Percentiles rank a stretch among this genome's conserved stretches.
Conservation (phyloP, 2,888 invertebrate species). For the Reticulitermes lucifugus region DNA sequence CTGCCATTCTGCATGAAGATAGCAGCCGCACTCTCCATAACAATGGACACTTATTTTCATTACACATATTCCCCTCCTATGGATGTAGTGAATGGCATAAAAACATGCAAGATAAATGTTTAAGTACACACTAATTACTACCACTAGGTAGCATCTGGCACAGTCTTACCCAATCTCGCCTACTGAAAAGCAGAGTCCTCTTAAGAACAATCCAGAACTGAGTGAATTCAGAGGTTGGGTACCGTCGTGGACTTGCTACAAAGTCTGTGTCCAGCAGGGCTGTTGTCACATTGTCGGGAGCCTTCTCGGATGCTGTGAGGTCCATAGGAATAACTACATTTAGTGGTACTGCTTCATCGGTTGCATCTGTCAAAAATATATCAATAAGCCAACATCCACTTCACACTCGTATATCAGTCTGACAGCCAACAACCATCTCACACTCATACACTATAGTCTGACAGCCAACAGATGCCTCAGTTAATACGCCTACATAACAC, state of each 20-base stretch:
- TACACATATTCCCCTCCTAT: too few species aligned
- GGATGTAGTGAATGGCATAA: background rate
- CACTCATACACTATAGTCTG: too few species aligned
- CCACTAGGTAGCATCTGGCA: background rate
- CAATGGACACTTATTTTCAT: too few species aligned
- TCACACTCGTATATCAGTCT: too few species aligned
- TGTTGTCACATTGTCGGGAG: constrained; percentile 76
- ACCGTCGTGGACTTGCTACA: constrained; percentile 73
- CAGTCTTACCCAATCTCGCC: constrained; percentile 85
- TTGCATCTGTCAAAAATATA: constrained; percentile 57
- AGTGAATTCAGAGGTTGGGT: constrained; percentile 83
- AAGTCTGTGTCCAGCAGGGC: constrained; percentile 73
- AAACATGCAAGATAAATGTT: background rate
- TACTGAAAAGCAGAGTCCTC: constrained; percentile 85
- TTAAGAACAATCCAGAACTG: constrained; percentile 92
- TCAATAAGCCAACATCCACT: too few species aligned
- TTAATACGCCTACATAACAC: too few species aligned
- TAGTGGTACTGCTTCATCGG: constrained; percentile 61
- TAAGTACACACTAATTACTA: background rate
- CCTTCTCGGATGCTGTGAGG: constrained; percentile 68
- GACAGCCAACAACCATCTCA: too few species aligned
- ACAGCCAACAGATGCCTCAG: too few species aligned
- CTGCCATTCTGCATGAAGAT: too few species aligned
- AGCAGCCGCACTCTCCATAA: too few species aligned
- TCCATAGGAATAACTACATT: constrained; percentile 69